Conservation (phyloP, 92 coral and sea anemone species). For the Bergia puertoricense region DNA sequence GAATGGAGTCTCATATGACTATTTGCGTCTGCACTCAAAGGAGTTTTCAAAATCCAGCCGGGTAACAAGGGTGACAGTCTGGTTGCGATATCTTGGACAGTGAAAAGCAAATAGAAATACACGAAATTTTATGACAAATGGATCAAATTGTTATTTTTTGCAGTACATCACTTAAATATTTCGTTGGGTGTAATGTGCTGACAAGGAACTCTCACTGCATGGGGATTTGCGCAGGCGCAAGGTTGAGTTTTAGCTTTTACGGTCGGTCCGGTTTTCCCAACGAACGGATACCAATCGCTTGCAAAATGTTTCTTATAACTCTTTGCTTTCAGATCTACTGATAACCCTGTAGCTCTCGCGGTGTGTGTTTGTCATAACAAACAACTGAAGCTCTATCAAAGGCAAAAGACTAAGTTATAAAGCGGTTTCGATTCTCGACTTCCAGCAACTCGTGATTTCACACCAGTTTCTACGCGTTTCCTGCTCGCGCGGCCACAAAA, state of each 20-base stretch:
- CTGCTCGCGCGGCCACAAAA: constrained; percentile 5
- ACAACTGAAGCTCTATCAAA: background rate
- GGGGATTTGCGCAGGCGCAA: background rate
- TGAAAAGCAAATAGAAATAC: background rate
- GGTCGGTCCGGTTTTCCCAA: background rate
- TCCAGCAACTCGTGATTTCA: background rate
- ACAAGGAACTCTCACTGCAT: background rate
- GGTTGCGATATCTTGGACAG: background rate
- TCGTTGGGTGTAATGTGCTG: constrained; percentile 3
- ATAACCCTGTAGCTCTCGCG: constrained; percentile 1
- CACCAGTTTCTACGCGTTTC: background rate
- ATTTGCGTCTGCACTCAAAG: background rate
- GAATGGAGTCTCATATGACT: background rate
- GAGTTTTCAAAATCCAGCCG: background rate
- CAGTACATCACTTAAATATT: constrained; percentile 26
- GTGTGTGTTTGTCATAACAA: constrained; percentile 22
- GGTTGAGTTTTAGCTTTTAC: background rate
- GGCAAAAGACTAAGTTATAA: background rate
- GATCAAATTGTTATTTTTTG: constrained; percentile 16
- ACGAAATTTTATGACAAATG: constrained; percentile 2
- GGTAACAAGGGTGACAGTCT: background rate
- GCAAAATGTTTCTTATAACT: background rate
- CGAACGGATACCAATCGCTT: background rate
- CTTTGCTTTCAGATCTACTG: background rate
- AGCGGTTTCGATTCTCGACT: background rate